phyloP scores from a whole-genome alignment of 2,797 vertebrate genomes.

The Pitangus sulphuratus region DNA sequence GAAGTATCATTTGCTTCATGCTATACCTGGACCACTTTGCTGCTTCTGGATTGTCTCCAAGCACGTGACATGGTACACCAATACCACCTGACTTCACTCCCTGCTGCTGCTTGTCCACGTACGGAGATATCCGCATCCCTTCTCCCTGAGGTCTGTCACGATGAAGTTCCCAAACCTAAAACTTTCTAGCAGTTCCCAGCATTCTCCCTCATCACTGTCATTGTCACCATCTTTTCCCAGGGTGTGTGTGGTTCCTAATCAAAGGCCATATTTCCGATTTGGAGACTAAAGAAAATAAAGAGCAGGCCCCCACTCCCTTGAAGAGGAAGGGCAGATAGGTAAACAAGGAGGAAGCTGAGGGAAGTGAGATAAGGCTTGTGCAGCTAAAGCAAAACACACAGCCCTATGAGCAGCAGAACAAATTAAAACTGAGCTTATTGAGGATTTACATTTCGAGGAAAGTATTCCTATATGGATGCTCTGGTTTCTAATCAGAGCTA shows the following conservation, averaged over 20 bases:
- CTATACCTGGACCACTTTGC: background rate
- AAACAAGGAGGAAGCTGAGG: conserved; percentile 17
- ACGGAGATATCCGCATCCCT: rapidly evolving
- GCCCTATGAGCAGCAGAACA: background rate
- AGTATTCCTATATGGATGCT: background rate
- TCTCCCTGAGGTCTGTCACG: rapidly evolving
- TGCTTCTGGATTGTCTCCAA: background rate
- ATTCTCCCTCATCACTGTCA: background rate
- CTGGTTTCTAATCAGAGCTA: background rate
- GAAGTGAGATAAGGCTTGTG: conserved; percentile 6
- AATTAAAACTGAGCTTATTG: background rate
- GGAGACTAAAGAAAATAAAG: background rate
- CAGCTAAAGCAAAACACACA: background rate
- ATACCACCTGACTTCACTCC: background rate
- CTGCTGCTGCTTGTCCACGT: background rate
- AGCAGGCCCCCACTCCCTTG: background rate
- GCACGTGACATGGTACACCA: rapidly evolving
- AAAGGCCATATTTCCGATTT: rapidly evolving
- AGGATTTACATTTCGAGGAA: background rate
- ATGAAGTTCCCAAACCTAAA: background rate
- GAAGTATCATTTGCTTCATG: background rate
- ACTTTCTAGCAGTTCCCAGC: background rate
- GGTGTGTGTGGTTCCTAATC: background rate
- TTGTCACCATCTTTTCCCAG: background rate
- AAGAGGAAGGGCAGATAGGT: background rate